Evolutionary conservation across 2,113 vertebrate genomes (phyloP), one percentile per base, ranked within the genome.

Genomic region (Taxidea taxus): DNA sequence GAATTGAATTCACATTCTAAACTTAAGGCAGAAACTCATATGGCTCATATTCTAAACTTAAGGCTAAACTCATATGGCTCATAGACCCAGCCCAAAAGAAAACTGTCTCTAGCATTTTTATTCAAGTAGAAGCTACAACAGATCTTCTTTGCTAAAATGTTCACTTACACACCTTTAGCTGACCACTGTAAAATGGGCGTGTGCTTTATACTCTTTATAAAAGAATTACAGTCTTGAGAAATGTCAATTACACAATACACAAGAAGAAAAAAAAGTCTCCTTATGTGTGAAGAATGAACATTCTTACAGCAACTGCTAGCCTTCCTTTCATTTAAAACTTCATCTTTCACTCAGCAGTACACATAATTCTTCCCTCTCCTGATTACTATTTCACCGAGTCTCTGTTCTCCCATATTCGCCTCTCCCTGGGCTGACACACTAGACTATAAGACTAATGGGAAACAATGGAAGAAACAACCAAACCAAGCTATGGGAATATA

Each of bases 1-100:
- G 77, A 98, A 96, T 87, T 4, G 21, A 44, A 80, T 49, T 7
- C 20, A 87, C 31, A 39, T 95, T 85, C 58, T 66, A 88, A 96
- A 97, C 9, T 42, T 88, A 82, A 81, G 27, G 74, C 29, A 75
- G 62, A 81, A 94, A 86, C 47, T 86, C 29, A 21, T 25, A 64
- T 47, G 44, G 27, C 23, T 91, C 15, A n/a, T 44, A 81, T 95
- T 85, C 58, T 66, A 88, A 96, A 97, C 9, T 42, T 88, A 82
- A 81, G 27, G 74, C 29, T 68, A 94, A 86, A 34, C 47, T 86
- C 29, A 21, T 25, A 64, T 47, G 44, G 27, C 23, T 91, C 15
- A n/a, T 44, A 81, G 60, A 29, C 1, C 29, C 44, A 70, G 15
- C 74, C 74, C 86, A 68, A 84, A 75, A 54, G 29, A 60, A 87